These are phyloP conservation scores for Tachysurus vachellii DNA, from an alignment of 2,113 vertebrate species.

Conservation along the genomic window DNA sequence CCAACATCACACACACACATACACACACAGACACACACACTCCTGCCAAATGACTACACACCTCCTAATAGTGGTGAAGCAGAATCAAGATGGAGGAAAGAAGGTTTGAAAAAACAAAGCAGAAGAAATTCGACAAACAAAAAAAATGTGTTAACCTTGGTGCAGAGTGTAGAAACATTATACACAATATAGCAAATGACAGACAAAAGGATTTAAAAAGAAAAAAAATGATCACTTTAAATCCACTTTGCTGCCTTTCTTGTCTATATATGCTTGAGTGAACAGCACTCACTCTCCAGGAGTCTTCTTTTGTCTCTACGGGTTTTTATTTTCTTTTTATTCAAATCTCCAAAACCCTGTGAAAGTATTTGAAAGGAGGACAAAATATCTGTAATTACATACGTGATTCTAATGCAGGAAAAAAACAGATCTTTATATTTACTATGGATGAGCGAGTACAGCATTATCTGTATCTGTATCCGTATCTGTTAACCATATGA, in stretches of 20 bases:
- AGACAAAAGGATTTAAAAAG: background rate
- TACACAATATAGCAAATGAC: conserved; percentile 7
- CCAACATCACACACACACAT: conserved; percentile 7
- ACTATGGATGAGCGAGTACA: too few species aligned
- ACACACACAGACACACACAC: conserved; percentile 15
- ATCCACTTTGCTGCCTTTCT: conserved; percentile 1
- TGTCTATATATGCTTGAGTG: background rate
- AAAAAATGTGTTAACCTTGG: background rate
- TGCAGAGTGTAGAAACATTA: background rate
- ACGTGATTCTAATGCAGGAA: conserved; percentile 18
- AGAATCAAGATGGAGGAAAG: background rate
- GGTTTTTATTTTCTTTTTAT: background rate
- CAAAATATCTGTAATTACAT: conserved; percentile 40
- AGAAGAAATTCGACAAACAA: background rate
- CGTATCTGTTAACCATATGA: too few species aligned
- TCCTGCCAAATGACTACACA: conserved; percentile 18
- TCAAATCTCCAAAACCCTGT: conserved; percentile 4
- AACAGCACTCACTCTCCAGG: background rate
- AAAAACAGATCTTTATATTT: too few species aligned
- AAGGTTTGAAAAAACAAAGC: background rate
- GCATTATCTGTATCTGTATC: too few species aligned
- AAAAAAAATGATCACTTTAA: conserved; percentile 6
- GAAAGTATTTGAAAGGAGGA: conserved; percentile 41
- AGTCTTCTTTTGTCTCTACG: background rate
- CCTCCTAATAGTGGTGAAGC: background rate